These are phyloP conservation scores for Phaedon cochleariae DNA, from an alignment of 2,888 invertebrate genomes.

Conservation along the genomic window DNA sequence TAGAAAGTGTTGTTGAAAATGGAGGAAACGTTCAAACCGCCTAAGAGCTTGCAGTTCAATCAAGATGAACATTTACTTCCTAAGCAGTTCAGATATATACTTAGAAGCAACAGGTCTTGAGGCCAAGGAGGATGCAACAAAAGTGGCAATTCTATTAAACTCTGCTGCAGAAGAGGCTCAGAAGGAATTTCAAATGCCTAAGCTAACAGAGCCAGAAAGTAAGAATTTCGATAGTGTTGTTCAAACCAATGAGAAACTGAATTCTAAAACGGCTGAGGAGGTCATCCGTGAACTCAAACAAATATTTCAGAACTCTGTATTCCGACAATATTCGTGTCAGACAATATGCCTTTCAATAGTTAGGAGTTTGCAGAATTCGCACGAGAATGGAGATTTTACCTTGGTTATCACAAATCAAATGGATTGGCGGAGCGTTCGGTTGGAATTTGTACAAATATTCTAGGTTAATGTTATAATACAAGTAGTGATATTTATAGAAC, in stretches of 20 bases:
- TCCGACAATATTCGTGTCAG: constrained; percentile 32
- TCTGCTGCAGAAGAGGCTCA: too few species aligned
- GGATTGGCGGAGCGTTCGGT: constrained; percentile 39
- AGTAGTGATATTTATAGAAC: constrained; percentile 26
- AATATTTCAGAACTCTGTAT: constrained; percentile 33
- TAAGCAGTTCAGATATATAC: too few species aligned
- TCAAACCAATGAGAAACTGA: constrained; percentile 18
- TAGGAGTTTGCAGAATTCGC: constrained; percentile 33
- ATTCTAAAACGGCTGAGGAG: constrained; percentile 5
- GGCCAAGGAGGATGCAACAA: too few species aligned
- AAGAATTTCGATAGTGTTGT: constrained; percentile 16
- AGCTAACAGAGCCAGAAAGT: too few species aligned
- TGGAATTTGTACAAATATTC: constrained; percentile 34
- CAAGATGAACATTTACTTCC: too few species aligned
- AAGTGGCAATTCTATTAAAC: too few species aligned
- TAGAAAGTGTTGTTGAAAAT: too few species aligned
- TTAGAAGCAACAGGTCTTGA: too few species aligned
- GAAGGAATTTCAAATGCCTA: too few species aligned
- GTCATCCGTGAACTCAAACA: constrained; percentile 25
- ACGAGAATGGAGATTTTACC: constrained; percentile 29
- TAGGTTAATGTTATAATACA: constrained; percentile 21
- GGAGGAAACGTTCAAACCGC: too few species aligned
- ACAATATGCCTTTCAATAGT: constrained; percentile 41
- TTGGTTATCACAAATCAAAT: constrained; percentile 32
- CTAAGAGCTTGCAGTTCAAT: too few species aligned